These are phyloP conservation scores for Cottus gobio DNA, from an alignment of 2,113 vertebrate species.

Conservation along the genomic window DNA sequence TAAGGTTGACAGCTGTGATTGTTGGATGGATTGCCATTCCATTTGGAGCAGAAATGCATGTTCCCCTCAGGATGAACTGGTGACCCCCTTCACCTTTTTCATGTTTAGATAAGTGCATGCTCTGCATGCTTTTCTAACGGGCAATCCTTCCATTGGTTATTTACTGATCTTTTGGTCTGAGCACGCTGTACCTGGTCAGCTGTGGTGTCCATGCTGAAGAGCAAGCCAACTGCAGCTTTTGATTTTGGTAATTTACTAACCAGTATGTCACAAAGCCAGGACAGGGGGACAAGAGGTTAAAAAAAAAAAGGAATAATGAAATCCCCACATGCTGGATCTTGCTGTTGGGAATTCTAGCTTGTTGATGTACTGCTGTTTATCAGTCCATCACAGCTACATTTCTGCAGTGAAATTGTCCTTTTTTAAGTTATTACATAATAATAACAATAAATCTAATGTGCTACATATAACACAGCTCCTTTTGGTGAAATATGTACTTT, in stretches of 20 bases:
- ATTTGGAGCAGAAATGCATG: not conserved
- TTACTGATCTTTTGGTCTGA: slow-evolving; percentile 5
- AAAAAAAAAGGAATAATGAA: slow-evolving; percentile 42
- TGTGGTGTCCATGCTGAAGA: not conserved
- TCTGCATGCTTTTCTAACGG: not conserved
- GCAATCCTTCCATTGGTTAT: not conserved
- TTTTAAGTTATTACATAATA: not conserved
- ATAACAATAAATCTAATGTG: not conserved
- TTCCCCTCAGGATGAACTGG: not conserved
- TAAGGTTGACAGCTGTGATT: not conserved
- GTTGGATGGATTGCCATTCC: not conserved
- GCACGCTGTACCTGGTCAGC: not conserved
- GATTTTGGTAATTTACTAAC: slow-evolving; percentile 1
- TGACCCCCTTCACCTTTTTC: no score
- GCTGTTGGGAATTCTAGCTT: not conserved
- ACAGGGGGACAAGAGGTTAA: no score
- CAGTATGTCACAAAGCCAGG: not conserved
- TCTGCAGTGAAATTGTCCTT: not conserved
- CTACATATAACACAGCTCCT: not conserved
- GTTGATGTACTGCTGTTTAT: not conserved
- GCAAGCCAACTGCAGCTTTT: slow-evolving; percentile 2
- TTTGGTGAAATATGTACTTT: not conserved
- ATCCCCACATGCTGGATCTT: not conserved
- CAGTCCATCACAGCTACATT: not conserved
- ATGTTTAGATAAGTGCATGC: not conserved